Percentiles rank a stretch among this genome's conserved stretches.
Evolutionary conservation across 2,888 invertebrate genomes (phyloP).

Genomic region (Stramonita haemastoma): DNA sequence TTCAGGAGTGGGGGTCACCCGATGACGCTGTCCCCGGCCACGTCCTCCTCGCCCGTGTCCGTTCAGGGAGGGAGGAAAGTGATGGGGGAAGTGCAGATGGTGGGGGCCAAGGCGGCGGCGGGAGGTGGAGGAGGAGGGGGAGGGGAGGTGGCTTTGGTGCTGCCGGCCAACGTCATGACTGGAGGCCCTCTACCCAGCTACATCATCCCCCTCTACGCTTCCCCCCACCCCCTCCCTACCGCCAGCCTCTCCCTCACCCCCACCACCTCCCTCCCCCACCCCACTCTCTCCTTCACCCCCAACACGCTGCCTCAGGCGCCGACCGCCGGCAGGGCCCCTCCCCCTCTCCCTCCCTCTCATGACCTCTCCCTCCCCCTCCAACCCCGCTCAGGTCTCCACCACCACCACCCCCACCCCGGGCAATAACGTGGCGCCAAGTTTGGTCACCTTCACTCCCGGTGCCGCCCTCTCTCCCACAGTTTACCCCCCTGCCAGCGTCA

Average conservation of each 20-base stretch:
- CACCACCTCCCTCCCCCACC: neutral
- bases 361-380: neutral
- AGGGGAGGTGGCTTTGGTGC: conserved; percentile 62
- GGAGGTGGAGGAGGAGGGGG: conserved; percentile 15
- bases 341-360: conserved; percentile 16
- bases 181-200: conserved; percentile 48
- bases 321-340: neutral
- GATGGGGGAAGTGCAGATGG: conserved; percentile 55
- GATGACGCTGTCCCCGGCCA: conserved; percentile 20
- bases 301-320: neutral
- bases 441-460: conserved; percentile 30
- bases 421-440: neutral
- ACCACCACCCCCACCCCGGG: neutral
- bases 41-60: neutral
- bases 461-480: conserved; percentile 2
- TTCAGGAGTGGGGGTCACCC: neutral
- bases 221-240: conserved; percentile 4
- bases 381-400: neutral
- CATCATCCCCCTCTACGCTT: conserved; percentile 55
- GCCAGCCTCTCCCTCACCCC: conserved; percentile 28
- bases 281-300: conserved; percentile 5
- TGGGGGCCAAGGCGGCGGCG: conserved; percentile 55
- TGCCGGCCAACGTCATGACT: conserved; percentile 55
- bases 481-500: conserved; percentile 18
- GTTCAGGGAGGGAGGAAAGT: conserved; percentile 32